Conservation (phyloP, 53 echinoderm and acorn worm genomes). For the Patiria pectinifera region DNA sequence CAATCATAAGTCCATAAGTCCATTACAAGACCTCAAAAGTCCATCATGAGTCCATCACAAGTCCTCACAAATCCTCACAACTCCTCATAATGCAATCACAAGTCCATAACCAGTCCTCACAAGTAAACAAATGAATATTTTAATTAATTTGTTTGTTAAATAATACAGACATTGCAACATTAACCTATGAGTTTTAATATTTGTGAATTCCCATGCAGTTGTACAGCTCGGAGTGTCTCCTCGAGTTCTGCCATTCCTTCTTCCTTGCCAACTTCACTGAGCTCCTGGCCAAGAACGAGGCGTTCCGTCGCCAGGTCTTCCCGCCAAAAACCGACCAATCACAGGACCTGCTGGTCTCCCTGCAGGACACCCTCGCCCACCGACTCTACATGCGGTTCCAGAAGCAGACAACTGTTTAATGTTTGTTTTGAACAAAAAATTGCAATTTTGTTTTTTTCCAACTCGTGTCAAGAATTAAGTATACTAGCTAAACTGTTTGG, state of each 20-base stretch:
- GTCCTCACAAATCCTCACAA: too few species aligned
- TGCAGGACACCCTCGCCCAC: constrained; percentile 77
- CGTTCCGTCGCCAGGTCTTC: constrained; percentile 77
- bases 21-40: too few species aligned
- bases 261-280: constrained; percentile 85
- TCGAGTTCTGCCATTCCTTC: constrained; percentile 85
- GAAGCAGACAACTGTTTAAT: constrained; percentile 82
- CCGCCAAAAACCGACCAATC: constrained; percentile 41
- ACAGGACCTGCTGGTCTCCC: constrained; percentile 78
- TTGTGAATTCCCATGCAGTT: constrained; percentile 49
- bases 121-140: too few species aligned
- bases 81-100: too few species aligned
- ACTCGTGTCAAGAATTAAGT: too few species aligned
- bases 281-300: constrained; percentile 82
- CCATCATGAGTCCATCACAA: too few species aligned
- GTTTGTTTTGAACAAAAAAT: neutral
- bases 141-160: neutral
- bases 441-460: neutral
- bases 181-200: neutral
- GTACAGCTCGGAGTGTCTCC: constrained; percentile 77
- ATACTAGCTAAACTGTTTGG: too few species aligned
- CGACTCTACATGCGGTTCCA: constrained; percentile 75
- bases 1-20: too few species aligned
- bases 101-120: too few species aligned
- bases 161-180: neutral